These are phyloP conservation scores for Holcopasites calliopsidis DNA, from an alignment of 1,140 invertebrate genomes.

Conservation along the genomic window DNA sequence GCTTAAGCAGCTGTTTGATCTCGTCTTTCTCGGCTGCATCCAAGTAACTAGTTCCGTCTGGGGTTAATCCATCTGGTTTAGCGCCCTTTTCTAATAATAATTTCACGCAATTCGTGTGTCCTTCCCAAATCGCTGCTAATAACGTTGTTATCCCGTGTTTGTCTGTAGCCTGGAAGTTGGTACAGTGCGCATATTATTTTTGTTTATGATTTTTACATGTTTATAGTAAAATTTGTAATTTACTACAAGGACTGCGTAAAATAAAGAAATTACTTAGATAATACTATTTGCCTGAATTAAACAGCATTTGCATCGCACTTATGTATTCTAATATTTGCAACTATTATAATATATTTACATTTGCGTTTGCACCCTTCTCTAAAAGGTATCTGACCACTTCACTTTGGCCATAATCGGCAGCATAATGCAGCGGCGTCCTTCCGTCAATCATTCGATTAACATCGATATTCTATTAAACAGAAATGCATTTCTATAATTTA, in stretches of 20 bases:
- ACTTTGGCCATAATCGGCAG: constrained; percentile 96
- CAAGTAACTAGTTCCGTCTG: constrained; percentile 91
- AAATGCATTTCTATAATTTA: constrained; percentile 28
- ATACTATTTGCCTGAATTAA: neutral
- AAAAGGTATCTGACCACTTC: constrained; percentile 95
- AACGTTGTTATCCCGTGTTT: constrained; percentile 96
- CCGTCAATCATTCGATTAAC: constrained; percentile 93
- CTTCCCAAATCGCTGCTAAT: constrained; percentile 97
- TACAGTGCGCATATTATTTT: neutral
- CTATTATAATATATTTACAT: constrained; percentile 85
- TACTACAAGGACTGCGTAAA: neutral
- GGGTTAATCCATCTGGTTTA: constrained; percentile 89
- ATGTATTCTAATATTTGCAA: neutral
- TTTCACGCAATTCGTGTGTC: constrained; percentile 94
- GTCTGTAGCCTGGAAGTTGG: constrained; percentile 86
- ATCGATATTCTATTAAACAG: constrained; percentile 86
- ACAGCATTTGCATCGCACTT: neutral
- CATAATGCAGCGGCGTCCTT: constrained; percentile 92
- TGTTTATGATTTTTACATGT: neutral
- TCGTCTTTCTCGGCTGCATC: constrained; percentile 95
- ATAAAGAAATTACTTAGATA: neutral
- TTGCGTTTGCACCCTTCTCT: constrained; percentile 93
- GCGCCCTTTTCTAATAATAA: constrained; percentile 93
- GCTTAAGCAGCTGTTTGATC: constrained; percentile 87
- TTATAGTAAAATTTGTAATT: neutral